These are phyloP conservation scores for Epinotia bilunana DNA, from an alignment of 2,888 invertebrate genomes.

Conservation along the genomic window DNA sequence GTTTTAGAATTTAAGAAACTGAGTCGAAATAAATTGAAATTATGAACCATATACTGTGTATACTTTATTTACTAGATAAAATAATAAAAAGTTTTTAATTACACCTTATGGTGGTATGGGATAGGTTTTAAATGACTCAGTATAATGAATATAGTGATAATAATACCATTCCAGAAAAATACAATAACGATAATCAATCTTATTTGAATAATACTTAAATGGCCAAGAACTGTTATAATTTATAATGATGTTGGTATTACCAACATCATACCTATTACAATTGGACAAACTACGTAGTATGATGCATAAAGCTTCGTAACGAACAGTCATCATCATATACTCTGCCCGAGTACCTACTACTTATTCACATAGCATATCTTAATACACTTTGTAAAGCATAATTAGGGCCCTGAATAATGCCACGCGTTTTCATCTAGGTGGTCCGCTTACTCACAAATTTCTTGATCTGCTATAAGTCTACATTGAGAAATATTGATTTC, in stretches of 20 bases:
- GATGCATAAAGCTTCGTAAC: not conserved
- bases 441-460: not conserved
- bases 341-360: no score
- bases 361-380: not conserved
- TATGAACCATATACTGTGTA: slow-evolving; percentile 65
- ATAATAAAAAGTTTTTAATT: not conserved
- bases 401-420: not conserved
- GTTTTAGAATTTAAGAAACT: slow-evolving; percentile 73
- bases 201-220: no score
- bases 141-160: not conserved
- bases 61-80: slow-evolving; percentile 61
- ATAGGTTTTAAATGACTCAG: not conserved
- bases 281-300: not conserved
- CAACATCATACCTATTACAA: no score
- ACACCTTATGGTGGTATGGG: not conserved
- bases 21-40: slow-evolving; percentile 79
- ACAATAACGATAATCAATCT: no score
- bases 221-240: not conserved
- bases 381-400: not conserved
- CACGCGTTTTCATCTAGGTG: not conserved
- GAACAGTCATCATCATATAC: no score
- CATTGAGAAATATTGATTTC: no score
- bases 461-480: not conserved
- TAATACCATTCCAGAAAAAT: no score
- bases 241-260: not conserved